Base-by-base conservation (phyloP, 2,113 vertebrate genomes). In the Nanorana parkeri region DNA sequence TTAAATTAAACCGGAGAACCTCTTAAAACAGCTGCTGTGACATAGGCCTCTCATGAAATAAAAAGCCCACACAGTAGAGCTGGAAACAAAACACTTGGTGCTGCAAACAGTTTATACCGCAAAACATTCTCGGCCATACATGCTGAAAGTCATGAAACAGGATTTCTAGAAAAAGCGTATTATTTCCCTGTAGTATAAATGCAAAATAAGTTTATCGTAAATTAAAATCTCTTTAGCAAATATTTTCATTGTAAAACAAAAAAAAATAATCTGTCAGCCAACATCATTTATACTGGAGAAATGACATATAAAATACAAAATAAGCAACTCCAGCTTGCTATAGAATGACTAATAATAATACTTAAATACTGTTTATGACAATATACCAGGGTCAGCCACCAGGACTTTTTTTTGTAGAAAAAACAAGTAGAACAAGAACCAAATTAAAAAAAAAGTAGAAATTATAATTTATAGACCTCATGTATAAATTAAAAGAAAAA, bases 401-500 rank as follows among this genome's bases (percentile, higher is more conserved):
- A 0, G 0, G 65, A 54, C 54, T 8, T 41, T n/a, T 85, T 52
- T 47, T 47, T 47, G 41, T 47, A 47, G 77, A 32, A 77, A 55
- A 83, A 61, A 23, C 7, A 61, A 65, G 85, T 85, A 58, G 16
- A 28, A 65, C 63, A 86, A 58, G 54, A 32, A 15, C 24, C 4
- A 1, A 0, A 72, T 32, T 79, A 69, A 73, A 63, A 17, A 86
- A 86, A 54, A 76, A 65, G 6, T 66, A 84, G 54, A 58, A 77
- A 80, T 29, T 29, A 79, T 58, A 72, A 71, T 52, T 55, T 87
- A 81, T n/a, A 81, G 63, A 79, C 32, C 72, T 61, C 84, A 41
- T 28, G 6, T 23, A 10, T 28, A 85, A 85, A 64, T 85, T 84
- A 88, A 83, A 69, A 75, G n/a, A n/a, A n/a, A 60, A n/a, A 68